Conservation (phyloP, 92 coral and sea anemone genomes). For the Nematostella vectensis region DNA sequence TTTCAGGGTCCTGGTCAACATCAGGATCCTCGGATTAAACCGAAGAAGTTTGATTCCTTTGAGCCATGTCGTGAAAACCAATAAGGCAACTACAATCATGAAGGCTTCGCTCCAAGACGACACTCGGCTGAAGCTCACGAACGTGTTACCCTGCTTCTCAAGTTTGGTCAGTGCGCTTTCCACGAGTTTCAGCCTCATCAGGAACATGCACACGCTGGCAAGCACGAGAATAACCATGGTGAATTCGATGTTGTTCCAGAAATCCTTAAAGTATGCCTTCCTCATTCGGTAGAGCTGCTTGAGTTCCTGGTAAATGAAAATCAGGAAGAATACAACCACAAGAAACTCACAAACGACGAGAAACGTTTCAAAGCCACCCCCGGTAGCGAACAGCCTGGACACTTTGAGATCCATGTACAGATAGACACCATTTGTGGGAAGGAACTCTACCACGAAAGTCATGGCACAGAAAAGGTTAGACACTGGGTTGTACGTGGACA, state of each 20-base stretch:
- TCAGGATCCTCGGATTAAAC: slow-evolving; percentile 67
- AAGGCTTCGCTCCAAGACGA: slow-evolving; percentile 78
- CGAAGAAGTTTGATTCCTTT: slow-evolving; percentile 78
- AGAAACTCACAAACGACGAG: slow-evolving; percentile 65
- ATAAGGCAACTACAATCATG: slow-evolving; percentile 63
- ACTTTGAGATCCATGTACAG: slow-evolving; percentile 68
- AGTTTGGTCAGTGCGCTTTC: slow-evolving; percentile 45
- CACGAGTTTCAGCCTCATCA: slow-evolving; percentile 62
- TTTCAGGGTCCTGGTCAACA: slow-evolving; percentile 67
- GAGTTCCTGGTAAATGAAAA: slow-evolving; percentile 77
- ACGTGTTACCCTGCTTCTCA: slow-evolving; percentile 42
- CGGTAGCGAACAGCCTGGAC: slow-evolving; percentile 84
- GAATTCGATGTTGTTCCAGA: slow-evolving; percentile 85
- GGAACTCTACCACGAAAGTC: slow-evolving; percentile 60
- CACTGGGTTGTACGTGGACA: slow-evolving; percentile 68
- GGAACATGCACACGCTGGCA: slow-evolving; percentile 69
- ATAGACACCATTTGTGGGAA: slow-evolving; percentile 81
- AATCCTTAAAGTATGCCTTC: slow-evolving; percentile 59
- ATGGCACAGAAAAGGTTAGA: slow-evolving; percentile 77
- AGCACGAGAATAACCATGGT: slow-evolving; percentile 53
- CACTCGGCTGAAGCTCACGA: slow-evolving; percentile 74
- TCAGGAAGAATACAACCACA: slow-evolving; percentile 64
- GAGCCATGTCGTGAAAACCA: slow-evolving; percentile 80
- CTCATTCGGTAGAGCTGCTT: slow-evolving; percentile 72
- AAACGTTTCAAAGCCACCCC: slow-evolving; percentile 73